A percentile compares a stretch with the other conserved stretches of the same genome.
phyloP scores from a whole-genome alignment of 2,888 invertebrate species.

The Drosophila paranaensis region DNA sequence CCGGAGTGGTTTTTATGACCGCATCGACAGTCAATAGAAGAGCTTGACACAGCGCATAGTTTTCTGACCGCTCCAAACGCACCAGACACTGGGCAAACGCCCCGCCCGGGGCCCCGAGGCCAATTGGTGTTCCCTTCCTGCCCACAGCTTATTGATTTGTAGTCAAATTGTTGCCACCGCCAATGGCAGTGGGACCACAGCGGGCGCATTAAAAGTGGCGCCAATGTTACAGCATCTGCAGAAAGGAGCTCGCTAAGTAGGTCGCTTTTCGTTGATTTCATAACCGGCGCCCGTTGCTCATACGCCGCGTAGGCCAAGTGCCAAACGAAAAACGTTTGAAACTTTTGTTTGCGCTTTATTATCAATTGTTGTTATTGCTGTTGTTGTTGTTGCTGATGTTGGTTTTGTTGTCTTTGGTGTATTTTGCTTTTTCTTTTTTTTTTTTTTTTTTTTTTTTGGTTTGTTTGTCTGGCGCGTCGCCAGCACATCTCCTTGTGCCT shows the following conservation, averaged over 20 bases:
- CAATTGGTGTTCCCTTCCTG: neutral
- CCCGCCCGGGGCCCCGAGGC: neutral
- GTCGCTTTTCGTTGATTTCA: slow-evolving; percentile 63
- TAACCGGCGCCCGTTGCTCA: slow-evolving; percentile 50
- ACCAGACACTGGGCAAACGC: neutral
- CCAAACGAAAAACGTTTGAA: slow-evolving; percentile 51
- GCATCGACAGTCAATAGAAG: slow-evolving; percentile 64
- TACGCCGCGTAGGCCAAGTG: slow-evolving; percentile 60
- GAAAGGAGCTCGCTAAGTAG: slow-evolving; percentile 50
- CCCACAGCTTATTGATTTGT: slow-evolving; percentile 67
- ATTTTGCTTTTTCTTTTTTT: slow-evolving; percentile 19
- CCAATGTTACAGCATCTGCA: slow-evolving; percentile 61
- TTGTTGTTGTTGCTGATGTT: slow-evolving; percentile 10
- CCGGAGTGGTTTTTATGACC: slow-evolving; percentile 71
- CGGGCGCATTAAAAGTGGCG: slow-evolving; percentile 69
- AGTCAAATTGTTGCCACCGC: slow-evolving; percentile 72
- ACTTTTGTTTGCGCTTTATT: slow-evolving; percentile 57
- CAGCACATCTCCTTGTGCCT: slow-evolving; percentile 56
- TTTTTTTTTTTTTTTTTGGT: slow-evolving; percentile 15
- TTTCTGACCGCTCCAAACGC: slow-evolving; percentile 44
- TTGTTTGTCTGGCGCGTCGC: slow-evolving; percentile 64
- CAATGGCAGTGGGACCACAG: slow-evolving; percentile 27
- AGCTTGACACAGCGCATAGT: slow-evolving; percentile 53
- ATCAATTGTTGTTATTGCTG: slow-evolving; percentile 14
- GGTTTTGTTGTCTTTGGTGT: slow-evolving; percentile 17